phyloP scores from a whole-genome alignment of 2,113 vertebrate species.

The Aspidoscelis tigris region DNA sequence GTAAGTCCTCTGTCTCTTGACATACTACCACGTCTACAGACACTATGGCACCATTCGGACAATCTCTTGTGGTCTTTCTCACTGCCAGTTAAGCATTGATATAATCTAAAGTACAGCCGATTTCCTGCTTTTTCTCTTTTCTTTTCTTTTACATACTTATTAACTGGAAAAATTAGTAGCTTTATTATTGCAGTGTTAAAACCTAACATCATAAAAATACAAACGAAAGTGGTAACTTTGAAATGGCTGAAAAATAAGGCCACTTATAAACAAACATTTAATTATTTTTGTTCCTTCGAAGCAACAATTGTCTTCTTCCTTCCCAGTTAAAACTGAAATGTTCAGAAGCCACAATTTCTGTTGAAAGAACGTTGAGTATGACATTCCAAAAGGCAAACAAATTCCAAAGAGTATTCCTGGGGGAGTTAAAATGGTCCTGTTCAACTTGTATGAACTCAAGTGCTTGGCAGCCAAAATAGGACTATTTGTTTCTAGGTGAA shows the following conservation, averaged over 20 bases:
- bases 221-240: slow-evolving; percentile 39
- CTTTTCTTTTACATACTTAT: slow-evolving; percentile 49
- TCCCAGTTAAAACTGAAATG: neutral
- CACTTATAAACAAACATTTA: slow-evolving; percentile 49
- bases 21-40: slow-evolving; percentile 31
- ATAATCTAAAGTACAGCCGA: slow-evolving; percentile 44
- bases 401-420: neutral
- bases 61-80: slow-evolving; percentile 20
- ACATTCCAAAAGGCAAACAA: slow-evolving; percentile 20
- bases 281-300: slow-evolving; percentile 54
- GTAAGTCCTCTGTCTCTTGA: neutral
- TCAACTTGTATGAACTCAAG: neutral
- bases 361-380: slow-evolving; percentile 21
- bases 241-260: slow-evolving; percentile 43
- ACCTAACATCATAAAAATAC: slow-evolving; percentile 36
- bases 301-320: neutral
- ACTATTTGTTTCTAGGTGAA: neutral
- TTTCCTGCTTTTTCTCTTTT: slow-evolving; percentile 44
- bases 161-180: slow-evolving; percentile 39
- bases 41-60: slow-evolving; percentile 50
- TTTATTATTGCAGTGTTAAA: slow-evolving; percentile 49
- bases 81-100: slow-evolving; percentile 45
- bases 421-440: neutral
- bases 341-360: neutral
- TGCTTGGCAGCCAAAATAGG: neutral